A percentile compares a stretch with the other conserved stretches of the same genome.
Evolutionary conservation across 2,113 vertebrate species (phyloP).

Genomic region (Paratilapia polleni): DNA sequence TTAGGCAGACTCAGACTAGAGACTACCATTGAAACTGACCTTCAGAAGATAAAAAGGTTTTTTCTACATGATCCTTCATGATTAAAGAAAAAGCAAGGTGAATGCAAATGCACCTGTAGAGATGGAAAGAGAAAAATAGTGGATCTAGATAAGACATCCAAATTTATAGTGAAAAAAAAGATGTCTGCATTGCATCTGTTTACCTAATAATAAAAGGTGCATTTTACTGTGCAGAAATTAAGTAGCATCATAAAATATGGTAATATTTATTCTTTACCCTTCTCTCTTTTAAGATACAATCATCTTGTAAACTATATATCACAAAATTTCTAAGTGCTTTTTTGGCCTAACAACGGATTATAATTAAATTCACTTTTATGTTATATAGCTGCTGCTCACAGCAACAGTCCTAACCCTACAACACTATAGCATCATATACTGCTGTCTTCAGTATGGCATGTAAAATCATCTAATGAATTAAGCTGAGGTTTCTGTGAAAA

Average conservation of each 20-base stretch:
- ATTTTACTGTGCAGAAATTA: background rate
- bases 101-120: conserved; percentile 17
- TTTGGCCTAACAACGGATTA: background rate
- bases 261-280: too few species aligned
- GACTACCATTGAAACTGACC: conserved; percentile 56
- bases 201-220: background rate
- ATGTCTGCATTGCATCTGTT: background rate
- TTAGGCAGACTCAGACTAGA: conserved; percentile 39
- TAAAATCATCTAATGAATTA: too few species aligned
- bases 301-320: background rate
- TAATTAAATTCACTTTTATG: background rate
- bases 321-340: background rate
- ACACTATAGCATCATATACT: too few species aligned
- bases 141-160: background rate
- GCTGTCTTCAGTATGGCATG: too few species aligned
- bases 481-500: too few species aligned
- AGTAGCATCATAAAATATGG: background rate
- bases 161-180: background rate
- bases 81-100: conserved; percentile 50
- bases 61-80: conserved; percentile 24
- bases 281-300: background rate
- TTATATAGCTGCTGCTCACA: too few species aligned
- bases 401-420: too few species aligned
- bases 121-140: background rate
- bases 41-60: conserved; percentile 38